Evolutionary conservation across 2,113 vertebrate genomes (phyloP).

Genomic region (Notechis scutatus): DNA sequence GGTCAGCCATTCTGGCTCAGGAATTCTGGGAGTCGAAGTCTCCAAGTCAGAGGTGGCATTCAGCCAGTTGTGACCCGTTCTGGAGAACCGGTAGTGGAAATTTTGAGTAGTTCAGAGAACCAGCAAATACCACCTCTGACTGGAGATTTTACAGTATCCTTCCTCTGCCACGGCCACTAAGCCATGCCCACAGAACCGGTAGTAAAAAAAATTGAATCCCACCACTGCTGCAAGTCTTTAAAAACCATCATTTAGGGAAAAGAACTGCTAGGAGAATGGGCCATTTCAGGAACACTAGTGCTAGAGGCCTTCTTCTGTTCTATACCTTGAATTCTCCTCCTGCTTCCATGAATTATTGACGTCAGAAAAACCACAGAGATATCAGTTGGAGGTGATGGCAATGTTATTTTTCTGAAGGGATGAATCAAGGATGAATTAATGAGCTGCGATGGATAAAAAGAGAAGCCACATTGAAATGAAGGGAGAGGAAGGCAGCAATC

Average conservation of each 20-base stretch:
- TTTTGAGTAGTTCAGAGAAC: too few species aligned
- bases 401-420: conserved; percentile 15
- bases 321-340: not conserved
- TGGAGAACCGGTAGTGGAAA: too few species aligned
- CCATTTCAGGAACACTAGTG: not conserved
- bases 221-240: not conserved
- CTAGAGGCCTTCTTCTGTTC: conserved; percentile 4
- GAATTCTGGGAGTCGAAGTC: too few species aligned
- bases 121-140: too few species aligned
- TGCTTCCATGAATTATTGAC: conserved; percentile 11
- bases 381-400: not conserved
- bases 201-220: too few species aligned
- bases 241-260: not conserved
- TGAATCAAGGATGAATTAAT: not conserved
- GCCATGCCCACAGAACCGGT: too few species aligned
- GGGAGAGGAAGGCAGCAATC: not conserved
- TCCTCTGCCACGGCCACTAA: too few species aligned
- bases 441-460: conserved; percentile 10
- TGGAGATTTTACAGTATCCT: too few species aligned
- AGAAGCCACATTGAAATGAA: not conserved
- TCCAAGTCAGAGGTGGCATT: not conserved
- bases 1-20: too few species aligned
- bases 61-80: too few species aligned
- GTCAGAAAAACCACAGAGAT: conserved; percentile 30
- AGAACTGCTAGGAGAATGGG: not conserved